phyloP scores from a whole-genome alignment of 2,797 vertebrate species.

The Lindbergichthys nudifrons region DNA sequence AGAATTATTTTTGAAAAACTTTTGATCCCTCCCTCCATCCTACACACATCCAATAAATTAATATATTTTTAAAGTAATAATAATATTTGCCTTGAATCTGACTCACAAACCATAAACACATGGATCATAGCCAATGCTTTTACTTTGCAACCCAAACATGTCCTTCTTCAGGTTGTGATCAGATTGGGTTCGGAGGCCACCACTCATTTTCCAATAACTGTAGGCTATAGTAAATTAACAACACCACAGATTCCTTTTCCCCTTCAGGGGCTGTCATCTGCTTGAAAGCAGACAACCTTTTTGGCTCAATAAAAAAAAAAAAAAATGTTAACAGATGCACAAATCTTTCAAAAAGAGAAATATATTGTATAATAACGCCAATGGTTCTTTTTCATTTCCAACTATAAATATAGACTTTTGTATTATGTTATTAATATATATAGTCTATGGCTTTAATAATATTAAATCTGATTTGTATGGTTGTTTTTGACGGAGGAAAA shows the following conservation, averaged over 20 bases:
- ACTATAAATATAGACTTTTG: too few species aligned
- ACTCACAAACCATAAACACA: not conserved
- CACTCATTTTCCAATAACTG: constrained; percentile 27
- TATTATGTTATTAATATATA: too few species aligned
- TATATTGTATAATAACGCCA: too few species aligned
- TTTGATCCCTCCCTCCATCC: not conserved
- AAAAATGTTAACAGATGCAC: not conserved
- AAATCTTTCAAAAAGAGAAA: not conserved
- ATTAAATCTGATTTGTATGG: not conserved
- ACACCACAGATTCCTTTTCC: constrained; percentile 14
- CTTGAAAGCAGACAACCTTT: constrained; percentile 1
- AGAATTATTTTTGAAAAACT: not conserved
- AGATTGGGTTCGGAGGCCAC: constrained; percentile 13
- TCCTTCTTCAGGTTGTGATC: constrained; percentile 22
- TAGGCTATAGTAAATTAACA: constrained; percentile 20
- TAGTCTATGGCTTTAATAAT: not conserved
- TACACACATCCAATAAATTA: not conserved
- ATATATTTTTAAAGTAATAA: not conserved
- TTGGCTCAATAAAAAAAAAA: constrained; percentile 12
- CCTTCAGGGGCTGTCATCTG: constrained; percentile 17
- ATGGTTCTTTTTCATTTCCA: too few species aligned
- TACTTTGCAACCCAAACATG: not conserved
- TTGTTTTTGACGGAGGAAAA: not conserved
- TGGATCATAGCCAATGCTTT: constrained; percentile 16
- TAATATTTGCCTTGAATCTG: not conserved